phyloP scores from a whole-genome alignment of 2,888 invertebrate genomes.

The Latheticus oryzae region DNA sequence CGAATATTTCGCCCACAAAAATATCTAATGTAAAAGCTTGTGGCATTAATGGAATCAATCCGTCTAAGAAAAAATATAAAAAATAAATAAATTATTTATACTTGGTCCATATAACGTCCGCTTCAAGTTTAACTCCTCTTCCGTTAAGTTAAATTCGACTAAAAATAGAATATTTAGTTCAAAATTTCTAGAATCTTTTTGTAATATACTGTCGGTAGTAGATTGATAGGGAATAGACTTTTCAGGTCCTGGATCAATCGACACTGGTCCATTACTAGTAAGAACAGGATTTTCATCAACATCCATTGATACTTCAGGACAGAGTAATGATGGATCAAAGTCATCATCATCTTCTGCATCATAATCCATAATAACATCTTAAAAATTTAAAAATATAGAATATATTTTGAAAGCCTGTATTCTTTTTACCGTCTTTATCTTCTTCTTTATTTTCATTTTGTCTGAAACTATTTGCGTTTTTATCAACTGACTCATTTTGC shows the following conservation, averaged over 20 bases:
- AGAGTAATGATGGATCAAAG: slow-evolving; percentile 59
- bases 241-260: slow-evolving; percentile 35
- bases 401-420: too few species aligned
- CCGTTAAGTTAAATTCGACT: slow-evolving; percentile 56
- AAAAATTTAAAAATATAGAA: too few species aligned
- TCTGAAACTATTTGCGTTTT: too few species aligned
- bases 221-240: slow-evolving; percentile 53
- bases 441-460: too few species aligned
- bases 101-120: slow-evolving; percentile 51
- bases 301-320: slow-evolving; percentile 63
- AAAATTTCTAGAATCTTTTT: slow-evolving; percentile 4
- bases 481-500: too few species aligned
- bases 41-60: too few species aligned
- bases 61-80: too few species aligned
- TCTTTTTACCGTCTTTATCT: too few species aligned
- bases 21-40: too few species aligned
- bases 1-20: too few species aligned
- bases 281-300: slow-evolving; percentile 59
- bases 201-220: slow-evolving; percentile 53
- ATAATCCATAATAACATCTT: too few species aligned
- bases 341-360: slow-evolving; percentile 48
- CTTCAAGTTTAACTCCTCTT: slow-evolving; percentile 52
- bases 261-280: slow-evolving; percentile 40
- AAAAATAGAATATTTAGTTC: slow-evolving; percentile 4
- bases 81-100: slow-evolving; percentile 40